Base-by-base conservation (phyloP, 2,888 invertebrate genomes). In the Xestia xanthographa region DNA sequence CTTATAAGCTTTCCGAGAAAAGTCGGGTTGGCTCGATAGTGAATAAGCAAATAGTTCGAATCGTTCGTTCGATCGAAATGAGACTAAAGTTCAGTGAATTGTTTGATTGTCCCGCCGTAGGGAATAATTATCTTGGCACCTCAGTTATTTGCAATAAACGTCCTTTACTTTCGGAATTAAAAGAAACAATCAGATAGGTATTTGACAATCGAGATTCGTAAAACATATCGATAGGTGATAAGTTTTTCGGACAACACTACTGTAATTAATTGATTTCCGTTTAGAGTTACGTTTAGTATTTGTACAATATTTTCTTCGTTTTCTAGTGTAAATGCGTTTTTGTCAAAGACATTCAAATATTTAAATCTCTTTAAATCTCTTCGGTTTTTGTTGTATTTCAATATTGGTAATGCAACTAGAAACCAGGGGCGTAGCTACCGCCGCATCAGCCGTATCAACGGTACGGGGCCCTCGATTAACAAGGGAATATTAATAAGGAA, bases 141-240 rank as follows among this genome's bases (percentile, higher is more conserved):
- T 77, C 50, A 72, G 75, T 75, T 86, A 87, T 89, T 89, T 82
- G 69, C 78, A 87, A 84, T 86, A 87, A 85, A 79, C 68, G 77
- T 67, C 67, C 72, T 72, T 53, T 75, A 63, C 63, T 76, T 60
- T 41, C 38, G 66, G n/a, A n/a, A 65, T 74, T 77, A 62, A 75
- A 48, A 68, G 70, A 70, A 38, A 48, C 74, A 70, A 79, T 79
- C 63, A 56, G 72, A 73, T 66, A 56, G 72, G 72, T 66, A 70
- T 34, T 66, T 50, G 45, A 74, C 68, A 72, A 63, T 50, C 34
- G 41, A 58, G 58, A 43, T 48, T 56, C 41, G 20, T 66, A 17
- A 38, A 79, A 12, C 34, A 45, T 48, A 12, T 62, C 50, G 34
- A 62, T 77, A 26, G 1, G 17, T 48, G 29, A 58, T 17, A n/a